A percentile compares a stretch with the other conserved stretches of the same genome.
Conservation (phyloP, 2,888 invertebrate genomes). For the Sisyra terminalis region DNA sequence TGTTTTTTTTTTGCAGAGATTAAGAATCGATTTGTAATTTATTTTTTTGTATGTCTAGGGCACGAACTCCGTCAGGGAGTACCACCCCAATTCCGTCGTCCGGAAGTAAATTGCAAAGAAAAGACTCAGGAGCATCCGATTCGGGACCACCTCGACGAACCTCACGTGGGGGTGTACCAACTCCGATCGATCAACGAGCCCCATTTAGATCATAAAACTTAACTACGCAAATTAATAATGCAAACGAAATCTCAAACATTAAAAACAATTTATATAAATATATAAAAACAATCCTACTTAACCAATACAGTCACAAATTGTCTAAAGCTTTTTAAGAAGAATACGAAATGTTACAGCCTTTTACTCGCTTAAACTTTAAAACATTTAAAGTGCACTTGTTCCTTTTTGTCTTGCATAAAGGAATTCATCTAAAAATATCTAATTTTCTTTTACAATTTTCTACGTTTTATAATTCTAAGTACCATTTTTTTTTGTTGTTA, state of each 20-base stretch:
- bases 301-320: not conserved
- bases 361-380: too few species aligned
- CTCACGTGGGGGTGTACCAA: constrained; percentile 21
- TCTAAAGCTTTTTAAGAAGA: too few species aligned
- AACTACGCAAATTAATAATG: not conserved
- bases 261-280: too few species aligned
- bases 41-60: too few species aligned
- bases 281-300: too few species aligned
- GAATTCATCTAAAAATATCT: too few species aligned
- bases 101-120: constrained; percentile 42
- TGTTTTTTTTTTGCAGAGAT: constrained; percentile 2
- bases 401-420: too few species aligned
- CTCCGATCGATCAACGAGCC: constrained; percentile 26
- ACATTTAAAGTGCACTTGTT: too few species aligned
- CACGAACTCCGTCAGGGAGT: constrained; percentile 59
- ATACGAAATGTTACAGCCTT: too few species aligned
- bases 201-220: constrained; percentile 15
- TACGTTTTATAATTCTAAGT: too few species aligned
- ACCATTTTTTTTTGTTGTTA: too few species aligned
- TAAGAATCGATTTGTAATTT: constrained; percentile 11
- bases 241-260: not conserved
- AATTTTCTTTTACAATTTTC: too few species aligned
- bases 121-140: constrained; percentile 53
- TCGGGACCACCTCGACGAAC: constrained; percentile 29
- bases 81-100: constrained; percentile 50